Conservation (phyloP, 2,797 vertebrate genomes). For the Corythornis leucogaster region DNA sequence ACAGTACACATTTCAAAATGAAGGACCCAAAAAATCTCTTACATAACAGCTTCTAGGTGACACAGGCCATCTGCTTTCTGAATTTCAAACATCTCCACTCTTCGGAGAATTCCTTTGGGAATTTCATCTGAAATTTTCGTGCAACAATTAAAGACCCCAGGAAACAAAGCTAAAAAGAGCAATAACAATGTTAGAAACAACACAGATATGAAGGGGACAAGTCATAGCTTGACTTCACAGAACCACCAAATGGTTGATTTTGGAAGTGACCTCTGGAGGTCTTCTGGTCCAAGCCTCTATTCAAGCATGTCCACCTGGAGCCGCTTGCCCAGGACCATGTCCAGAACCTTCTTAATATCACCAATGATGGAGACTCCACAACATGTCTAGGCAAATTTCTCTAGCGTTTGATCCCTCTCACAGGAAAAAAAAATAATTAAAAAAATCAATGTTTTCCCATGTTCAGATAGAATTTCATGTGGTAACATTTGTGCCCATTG, state of each 20-base stretch:
- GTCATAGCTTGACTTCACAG: neutral
- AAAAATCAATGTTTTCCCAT: neutral
- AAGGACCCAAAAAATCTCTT: conserved; percentile 52
- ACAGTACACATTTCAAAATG: neutral
- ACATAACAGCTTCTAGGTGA: conserved; percentile 78
- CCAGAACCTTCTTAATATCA: neutral
- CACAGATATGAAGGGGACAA: neutral
- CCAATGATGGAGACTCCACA: neutral
- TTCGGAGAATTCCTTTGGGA: conserved; percentile 67
- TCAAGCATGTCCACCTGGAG: neutral
- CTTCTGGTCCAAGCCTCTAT: neutral
- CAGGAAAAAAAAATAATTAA: neutral
- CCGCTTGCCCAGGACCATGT: neutral
- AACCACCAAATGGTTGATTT: neutral
- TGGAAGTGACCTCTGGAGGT: neutral
- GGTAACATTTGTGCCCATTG: neutral
- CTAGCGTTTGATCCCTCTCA: neutral
- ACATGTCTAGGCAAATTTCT: neutral
- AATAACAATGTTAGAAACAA: conserved; percentile 25
- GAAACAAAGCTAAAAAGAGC: conserved; percentile 72
- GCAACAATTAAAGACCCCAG: conserved; percentile 75
- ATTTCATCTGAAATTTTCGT: conserved; percentile 63
- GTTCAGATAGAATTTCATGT: neutral
- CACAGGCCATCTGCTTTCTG: conserved; percentile 76
- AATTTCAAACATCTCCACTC: conserved; percentile 64